Base-by-base conservation (phyloP, 2,797 vertebrate genomes). In the Vultur gryphus region DNA sequence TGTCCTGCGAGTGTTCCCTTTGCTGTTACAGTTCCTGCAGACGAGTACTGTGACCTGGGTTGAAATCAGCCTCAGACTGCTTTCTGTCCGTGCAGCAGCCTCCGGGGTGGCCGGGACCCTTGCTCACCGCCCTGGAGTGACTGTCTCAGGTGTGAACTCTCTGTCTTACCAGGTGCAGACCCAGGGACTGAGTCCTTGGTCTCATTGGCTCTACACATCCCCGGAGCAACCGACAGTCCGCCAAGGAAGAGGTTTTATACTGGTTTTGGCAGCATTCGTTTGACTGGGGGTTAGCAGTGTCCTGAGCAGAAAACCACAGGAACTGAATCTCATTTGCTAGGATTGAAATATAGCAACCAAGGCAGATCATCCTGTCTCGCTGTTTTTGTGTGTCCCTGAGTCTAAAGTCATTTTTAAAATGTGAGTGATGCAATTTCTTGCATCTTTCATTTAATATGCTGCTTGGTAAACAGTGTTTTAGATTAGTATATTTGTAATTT, bases 401-500 rank as follows among this genome's bases (percentile, higher is more conserved):
- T 98, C 97, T 96, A 94, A 97, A 98, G 98, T 98, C 96, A 97
- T 98, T 98, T 98, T 98, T 97, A 95, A 98, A 98, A 97, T 90
- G 95, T 97, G 97, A 98, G 95, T 97, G 98, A 98, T 98, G 97
- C 97, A 96, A 96, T 98, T 98, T 98, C 97, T 98, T 97, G 90
- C 97, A 97, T 97, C 98, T 98, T 98, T 97, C 97, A 98, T 98
- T 98, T 98, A 98, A 98, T 97, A 98, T 95, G 97, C 97, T 98
- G 91, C 97, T 98, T 97, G 98, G 97, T 98, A 98, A 98, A 98
- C 98, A 98, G 97, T 97, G 95, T 96, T 98, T 97, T 97, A 98
- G 97, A 98, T 98, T 98, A 98, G 97, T 97, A 88, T 97, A 98
- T 98, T 98, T 98, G 98, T 98, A 98, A 98, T 98, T 98, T 98